Percentiles rank a stretch among this genome's conserved stretches.
These are phyloP conservation scores for Pseudochaenichthys georgianus DNA, from an alignment of 2,797 vertebrate species.

Conservation along the genomic window DNA sequence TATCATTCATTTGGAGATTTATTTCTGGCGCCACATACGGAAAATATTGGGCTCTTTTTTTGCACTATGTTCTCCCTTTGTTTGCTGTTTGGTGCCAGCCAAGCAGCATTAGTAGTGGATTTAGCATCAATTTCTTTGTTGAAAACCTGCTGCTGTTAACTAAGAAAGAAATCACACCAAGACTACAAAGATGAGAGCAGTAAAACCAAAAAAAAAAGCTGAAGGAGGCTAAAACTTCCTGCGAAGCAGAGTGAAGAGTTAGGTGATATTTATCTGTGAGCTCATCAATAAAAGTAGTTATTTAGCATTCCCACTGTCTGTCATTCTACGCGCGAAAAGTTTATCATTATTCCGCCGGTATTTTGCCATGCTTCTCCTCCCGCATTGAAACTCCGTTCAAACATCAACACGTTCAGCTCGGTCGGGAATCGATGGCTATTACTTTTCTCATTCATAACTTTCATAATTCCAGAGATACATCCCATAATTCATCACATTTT, in stretches of 20 bases:
- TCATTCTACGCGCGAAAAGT: too few species aligned
- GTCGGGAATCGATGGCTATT: too few species aligned
- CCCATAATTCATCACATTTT: too few species aligned
- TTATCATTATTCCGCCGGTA: too few species aligned
- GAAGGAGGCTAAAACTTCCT: background rate
- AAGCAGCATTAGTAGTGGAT: background rate
- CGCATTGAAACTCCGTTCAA: too few species aligned
- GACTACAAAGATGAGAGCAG: background rate
- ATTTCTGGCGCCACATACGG: background rate
- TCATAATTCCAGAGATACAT: too few species aligned
- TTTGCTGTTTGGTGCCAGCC: background rate
- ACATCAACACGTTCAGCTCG: too few species aligned
- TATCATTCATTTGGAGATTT: slow-evolving; percentile 3
- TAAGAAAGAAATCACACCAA: background rate
- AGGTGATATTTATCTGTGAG: background rate
- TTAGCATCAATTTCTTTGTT: background rate
- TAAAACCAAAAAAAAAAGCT: slow-evolving; percentile 1
- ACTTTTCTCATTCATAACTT: too few species aligned
- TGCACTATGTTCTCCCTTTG: background rate
- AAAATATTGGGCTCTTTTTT: background rate
- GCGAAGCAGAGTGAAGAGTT: background rate
- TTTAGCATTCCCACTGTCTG: too few species aligned
- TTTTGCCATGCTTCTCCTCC: too few species aligned
- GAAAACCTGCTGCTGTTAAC: background rate
- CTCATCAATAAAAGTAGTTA: background rate